These are phyloP conservation scores for Alsophila aescularia DNA, from an alignment of 2,888 invertebrate species.

Conservation along the genomic window DNA sequence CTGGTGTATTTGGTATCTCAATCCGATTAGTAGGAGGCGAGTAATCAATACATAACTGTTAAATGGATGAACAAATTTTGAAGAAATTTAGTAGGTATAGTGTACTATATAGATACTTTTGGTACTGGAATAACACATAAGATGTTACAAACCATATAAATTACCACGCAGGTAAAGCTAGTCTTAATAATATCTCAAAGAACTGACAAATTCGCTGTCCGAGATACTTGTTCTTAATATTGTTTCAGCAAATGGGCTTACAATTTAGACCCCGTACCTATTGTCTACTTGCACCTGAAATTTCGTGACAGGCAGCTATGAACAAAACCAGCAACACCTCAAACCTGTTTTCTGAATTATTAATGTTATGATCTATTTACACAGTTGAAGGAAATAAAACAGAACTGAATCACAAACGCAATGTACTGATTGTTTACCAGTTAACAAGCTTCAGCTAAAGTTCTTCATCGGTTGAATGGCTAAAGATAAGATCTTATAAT, in stretches of 20 bases:
- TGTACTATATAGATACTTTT: too few species aligned
- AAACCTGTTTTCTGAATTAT: constrained; percentile 3
- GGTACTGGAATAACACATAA: too few species aligned
- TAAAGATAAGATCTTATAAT: too few species aligned
- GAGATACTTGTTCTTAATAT: background rate
- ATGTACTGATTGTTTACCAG: background rate
- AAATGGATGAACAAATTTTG: too few species aligned
- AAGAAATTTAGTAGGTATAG: too few species aligned
- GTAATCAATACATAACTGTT: too few species aligned
- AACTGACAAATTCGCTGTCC: too few species aligned
- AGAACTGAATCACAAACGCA: background rate
- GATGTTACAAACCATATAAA: too few species aligned
- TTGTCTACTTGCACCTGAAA: background rate
- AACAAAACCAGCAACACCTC: background rate
- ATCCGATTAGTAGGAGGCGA: too few species aligned
- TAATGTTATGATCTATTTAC: constrained; percentile 2
- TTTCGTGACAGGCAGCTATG: constrained; percentile 10
- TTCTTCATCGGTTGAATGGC: background rate
- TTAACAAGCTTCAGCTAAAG: background rate
- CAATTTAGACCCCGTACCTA: background rate
- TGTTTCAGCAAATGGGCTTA: background rate
- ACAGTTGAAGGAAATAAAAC: constrained; percentile 6
- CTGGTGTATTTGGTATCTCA: too few species aligned
- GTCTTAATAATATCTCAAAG: too few species aligned
- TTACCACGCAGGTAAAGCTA: too few species aligned